Conservation (phyloP, 2,113 vertebrate genomes). For the Tachysurus vachellii region DNA sequence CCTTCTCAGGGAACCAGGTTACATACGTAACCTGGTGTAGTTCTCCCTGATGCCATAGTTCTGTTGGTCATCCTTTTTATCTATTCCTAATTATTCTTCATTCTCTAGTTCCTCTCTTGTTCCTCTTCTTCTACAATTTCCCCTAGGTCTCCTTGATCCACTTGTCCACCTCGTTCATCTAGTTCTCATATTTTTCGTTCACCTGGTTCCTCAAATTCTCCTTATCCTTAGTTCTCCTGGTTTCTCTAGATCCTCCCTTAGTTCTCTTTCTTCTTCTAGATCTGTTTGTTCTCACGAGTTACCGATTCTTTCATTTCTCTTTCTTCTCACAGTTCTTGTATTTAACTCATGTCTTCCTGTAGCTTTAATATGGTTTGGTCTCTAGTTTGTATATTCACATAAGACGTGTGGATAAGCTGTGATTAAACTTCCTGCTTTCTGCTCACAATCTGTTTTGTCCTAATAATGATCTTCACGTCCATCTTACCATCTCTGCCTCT, state of each 20-base stretch:
- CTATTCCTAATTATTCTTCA: too few species aligned
- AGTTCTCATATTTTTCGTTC: background rate
- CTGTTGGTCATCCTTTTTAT: background rate
- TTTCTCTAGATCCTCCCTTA: background rate
- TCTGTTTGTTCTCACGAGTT: background rate
- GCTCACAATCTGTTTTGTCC: background rate
- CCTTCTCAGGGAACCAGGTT: too few species aligned
- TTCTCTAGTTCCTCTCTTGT: background rate
- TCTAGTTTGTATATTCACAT: background rate
- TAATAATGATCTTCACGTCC: background rate
- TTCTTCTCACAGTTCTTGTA: background rate
- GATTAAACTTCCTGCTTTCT: background rate
- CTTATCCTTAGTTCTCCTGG: background rate
- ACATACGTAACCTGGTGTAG: too few species aligned
- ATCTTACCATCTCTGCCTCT: background rate
- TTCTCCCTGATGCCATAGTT: background rate
- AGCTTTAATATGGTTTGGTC: background rate
- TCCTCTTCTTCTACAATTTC: background rate
- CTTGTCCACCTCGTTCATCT: background rate
- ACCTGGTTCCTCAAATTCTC: too few species aligned
- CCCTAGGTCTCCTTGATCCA: background rate
- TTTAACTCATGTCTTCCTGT: background rate
- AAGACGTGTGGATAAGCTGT: background rate
- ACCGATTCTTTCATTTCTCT: background rate
- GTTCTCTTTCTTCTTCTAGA: too few species aligned